Base-by-base conservation (phyloP, 2,888 invertebrate species). In the Eupeodes luniger region DNA sequence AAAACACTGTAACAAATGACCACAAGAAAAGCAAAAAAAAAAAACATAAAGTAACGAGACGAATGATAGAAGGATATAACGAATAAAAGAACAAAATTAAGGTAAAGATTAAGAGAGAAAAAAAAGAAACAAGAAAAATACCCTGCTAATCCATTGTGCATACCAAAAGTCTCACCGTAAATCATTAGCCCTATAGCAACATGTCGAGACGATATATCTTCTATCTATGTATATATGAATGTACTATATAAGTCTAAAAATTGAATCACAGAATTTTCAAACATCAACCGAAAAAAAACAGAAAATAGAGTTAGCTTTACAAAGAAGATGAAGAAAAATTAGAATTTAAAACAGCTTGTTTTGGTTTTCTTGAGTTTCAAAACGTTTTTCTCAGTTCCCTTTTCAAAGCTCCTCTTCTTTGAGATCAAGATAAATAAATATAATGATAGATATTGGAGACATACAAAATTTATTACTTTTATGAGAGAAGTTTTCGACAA, bases 111-210 rank as follows among this genome's bases (percentile, higher is more conserved):
- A 66, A 47, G 51, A 49, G 64, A 80, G 27, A 57, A 34, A 72
- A 76, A 40, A 57, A 57, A 19, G 14, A 14, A 47, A 12, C 34
- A 14, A 27, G 14, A 66, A 49, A 27, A 16, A 16, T 34, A 51
- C n/a, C 34, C 51, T 53, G 66, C 76, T 74, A 69, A 82, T 82
- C 79, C 79, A 80, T 83, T 83, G 83, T 83, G 70, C 75, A 87
- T 79, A 83, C 79, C 76, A 75, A 55, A 86, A 76, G 79, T 79
- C 82, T 66, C 49, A 75, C 59, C 82, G 82, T 86, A 79, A 86
- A 86, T 82, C 82, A 86, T 86, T 66, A 57, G 67, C 74, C 72
- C 66, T 27, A 40, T 59, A 67, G 40, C 53, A 79, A 57, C 66
- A 49, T 66, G 47, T 47, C 14, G 40, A 7, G 40, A 40, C 40